Conservation (phyloP, 2,797 vertebrate species). For the Syngnathus acus region DNA sequence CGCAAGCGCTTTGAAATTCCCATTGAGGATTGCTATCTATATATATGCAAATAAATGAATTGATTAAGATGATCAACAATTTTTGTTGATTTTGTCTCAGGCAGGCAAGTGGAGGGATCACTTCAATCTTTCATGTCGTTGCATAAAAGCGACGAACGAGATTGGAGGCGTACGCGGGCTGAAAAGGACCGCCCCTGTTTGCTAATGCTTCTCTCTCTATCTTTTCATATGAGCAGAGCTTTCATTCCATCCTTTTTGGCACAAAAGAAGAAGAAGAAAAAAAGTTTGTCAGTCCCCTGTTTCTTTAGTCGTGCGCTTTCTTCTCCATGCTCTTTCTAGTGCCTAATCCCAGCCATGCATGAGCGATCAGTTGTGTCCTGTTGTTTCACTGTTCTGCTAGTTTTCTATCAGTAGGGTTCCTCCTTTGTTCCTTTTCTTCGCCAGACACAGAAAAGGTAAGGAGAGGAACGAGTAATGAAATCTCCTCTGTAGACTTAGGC, state of each 20-base stretch:
- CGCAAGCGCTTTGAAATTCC: conserved; percentile 53
- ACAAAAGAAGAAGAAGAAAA: conserved; percentile 84
- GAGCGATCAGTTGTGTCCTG: conserved; percentile 97
- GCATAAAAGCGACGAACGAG: conserved; percentile 59
- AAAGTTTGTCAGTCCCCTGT: conserved; percentile 96
- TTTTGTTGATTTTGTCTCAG: conserved; percentile 44
- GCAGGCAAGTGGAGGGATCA: conserved; percentile 49
- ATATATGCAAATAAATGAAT: conserved; percentile 41
- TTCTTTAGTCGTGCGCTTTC: conserved; percentile 93
- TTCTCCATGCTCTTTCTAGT: conserved; percentile 91
- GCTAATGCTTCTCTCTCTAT: conserved; percentile 81
- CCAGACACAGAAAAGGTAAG: conserved; percentile 95
- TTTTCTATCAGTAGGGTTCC: conserved; percentile 94
- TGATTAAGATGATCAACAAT: conserved; percentile 59
- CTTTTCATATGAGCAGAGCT: conserved; percentile 75
- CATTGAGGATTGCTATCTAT: conserved; percentile 48
- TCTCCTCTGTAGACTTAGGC: conserved; percentile 81
- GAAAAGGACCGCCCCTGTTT: conserved; percentile 80
- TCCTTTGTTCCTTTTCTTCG: conserved; percentile 94
- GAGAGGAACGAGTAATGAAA: conserved; percentile 85
- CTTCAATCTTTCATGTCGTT: conserved; percentile 64
- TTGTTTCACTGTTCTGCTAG: conserved; percentile 99
- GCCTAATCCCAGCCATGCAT: conserved; percentile 99
- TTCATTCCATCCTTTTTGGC: conserved; percentile 80
- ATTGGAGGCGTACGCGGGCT: conserved; percentile 63